Percentiles rank a stretch among this genome's conserved stretches.
Conservation (phyloP, 2,888 invertebrate species). For the Lordiphosa andalusiaca region DNA sequence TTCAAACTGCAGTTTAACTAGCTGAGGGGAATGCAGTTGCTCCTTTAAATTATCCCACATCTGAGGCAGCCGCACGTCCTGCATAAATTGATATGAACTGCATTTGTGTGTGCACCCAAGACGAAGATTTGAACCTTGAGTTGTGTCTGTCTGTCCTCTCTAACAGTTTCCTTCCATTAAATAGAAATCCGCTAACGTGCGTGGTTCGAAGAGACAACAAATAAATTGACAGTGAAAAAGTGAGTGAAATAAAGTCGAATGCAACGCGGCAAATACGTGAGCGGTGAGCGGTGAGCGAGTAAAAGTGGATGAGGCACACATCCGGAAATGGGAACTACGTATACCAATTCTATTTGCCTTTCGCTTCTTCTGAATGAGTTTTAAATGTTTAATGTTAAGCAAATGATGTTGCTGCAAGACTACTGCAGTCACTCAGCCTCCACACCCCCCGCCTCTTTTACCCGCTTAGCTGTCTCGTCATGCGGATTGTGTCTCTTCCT, state of each 20-base stretch:
- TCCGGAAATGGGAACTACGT: conserved; percentile 8
- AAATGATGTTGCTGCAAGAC: conserved; percentile 36
- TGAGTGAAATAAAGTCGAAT: no score
- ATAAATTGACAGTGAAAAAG: neutral
- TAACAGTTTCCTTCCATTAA: no score
- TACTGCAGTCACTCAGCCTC: conserved; percentile 10
- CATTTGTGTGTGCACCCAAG: conserved; percentile 22
- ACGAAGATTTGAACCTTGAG: conserved; percentile 23
- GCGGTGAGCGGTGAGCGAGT: neutral
- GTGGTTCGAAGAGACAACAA: no score
- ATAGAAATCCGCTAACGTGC: no score
- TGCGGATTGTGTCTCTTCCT: neutral
- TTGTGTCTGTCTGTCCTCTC: no score
- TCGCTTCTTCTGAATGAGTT: neutral
- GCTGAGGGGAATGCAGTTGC: no score
- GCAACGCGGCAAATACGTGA: no score
- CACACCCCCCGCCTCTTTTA: neutral
- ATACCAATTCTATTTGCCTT: conserved; percentile 31
- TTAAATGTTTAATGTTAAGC: conserved; percentile 36
- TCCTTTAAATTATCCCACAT: conserved; percentile 19
- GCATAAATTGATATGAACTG: conserved; percentile 50
- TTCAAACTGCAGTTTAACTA: no score
- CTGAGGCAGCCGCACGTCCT: conserved; percentile 39
- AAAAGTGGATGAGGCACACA: neutral
- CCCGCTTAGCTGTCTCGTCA: neutral